Evolutionary conservation across 2,113 vertebrate species (phyloP).

Genomic region (Ascaphus truei): DNA sequence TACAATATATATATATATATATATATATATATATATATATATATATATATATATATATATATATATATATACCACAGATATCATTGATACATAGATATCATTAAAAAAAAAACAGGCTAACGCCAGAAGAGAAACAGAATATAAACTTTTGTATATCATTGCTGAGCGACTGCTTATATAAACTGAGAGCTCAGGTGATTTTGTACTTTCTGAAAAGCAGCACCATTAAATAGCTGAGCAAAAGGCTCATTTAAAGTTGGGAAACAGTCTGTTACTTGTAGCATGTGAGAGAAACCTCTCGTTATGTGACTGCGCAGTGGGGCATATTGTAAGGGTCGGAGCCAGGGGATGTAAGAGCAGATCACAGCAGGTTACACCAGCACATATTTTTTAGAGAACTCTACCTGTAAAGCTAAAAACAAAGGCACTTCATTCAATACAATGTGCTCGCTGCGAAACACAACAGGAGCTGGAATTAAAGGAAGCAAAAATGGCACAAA

Average conservation of each 20-base stretch:
- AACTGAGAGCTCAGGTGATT: too few relatives aligned
- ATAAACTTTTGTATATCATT: too few relatives aligned
- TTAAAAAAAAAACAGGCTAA: too few relatives aligned
- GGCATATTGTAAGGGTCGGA: background rate
- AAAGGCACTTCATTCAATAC: constrained; percentile 1
- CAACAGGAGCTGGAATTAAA: constrained; percentile 9
- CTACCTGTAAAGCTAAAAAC: constrained; percentile 19
- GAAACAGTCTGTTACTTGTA: background rate
- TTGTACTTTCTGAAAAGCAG: background rate
- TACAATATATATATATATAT: too few relatives aligned
- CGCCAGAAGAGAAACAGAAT: too few relatives aligned
- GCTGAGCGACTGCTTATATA: too few relatives aligned
- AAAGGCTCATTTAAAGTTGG: background rate
- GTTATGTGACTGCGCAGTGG: background rate
- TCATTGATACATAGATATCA: too few relatives aligned
- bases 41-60: too few relatives aligned
- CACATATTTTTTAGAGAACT: constrained; percentile 21
- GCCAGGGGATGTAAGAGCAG: background rate
- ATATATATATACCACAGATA: too few relatives aligned
- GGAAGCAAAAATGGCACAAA: constrained; percentile 1
- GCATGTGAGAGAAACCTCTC: background rate
- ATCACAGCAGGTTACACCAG: background rate
- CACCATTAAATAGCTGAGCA: background rate
- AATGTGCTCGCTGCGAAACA: background rate
- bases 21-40: too few relatives aligned